Conservation (phyloP, 2,113 vertebrate species). For the Megaceryle torquata region DNA sequence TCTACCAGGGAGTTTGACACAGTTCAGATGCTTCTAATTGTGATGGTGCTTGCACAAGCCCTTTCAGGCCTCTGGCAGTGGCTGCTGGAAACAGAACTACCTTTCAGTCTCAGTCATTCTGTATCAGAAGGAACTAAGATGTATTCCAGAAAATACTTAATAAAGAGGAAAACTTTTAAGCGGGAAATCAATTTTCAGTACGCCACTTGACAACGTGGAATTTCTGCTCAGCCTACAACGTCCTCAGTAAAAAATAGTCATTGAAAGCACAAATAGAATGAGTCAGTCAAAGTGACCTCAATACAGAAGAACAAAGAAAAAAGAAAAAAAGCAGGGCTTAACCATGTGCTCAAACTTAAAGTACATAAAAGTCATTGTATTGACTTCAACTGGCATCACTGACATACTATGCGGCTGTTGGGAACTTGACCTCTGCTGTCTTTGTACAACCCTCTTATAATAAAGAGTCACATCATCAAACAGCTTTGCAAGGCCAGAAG, state of each 20-base stretch:
- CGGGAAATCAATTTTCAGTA: background rate
- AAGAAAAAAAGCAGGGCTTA: background rate
- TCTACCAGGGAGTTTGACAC: background rate
- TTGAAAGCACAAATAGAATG: background rate
- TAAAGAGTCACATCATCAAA: background rate
- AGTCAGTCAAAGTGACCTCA: constrained; percentile 20
- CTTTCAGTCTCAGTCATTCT: background rate
- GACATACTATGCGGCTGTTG: background rate
- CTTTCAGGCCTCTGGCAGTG: background rate
- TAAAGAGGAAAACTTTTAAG: background rate
- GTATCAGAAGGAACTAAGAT: background rate
- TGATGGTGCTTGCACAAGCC: background rate
- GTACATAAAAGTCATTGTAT: background rate
- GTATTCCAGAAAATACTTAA: background rate
- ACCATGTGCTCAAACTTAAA: background rate
- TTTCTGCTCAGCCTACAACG: background rate
- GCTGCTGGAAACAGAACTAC: background rate
- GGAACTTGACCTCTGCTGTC: constrained; percentile 3
- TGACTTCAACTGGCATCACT: background rate
- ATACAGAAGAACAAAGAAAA: background rate
- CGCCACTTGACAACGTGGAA: background rate
- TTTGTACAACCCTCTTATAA: background rate
- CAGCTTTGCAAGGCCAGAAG: constrained; percentile 16
- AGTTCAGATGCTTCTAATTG: background rate
- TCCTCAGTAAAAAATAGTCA: background rate